Percentiles rank a stretch among this genome's conserved stretches.
Evolutionary conservation across 2,888 invertebrate genomes (phyloP).

Genomic region (Lomographa bimaculata): DNA sequence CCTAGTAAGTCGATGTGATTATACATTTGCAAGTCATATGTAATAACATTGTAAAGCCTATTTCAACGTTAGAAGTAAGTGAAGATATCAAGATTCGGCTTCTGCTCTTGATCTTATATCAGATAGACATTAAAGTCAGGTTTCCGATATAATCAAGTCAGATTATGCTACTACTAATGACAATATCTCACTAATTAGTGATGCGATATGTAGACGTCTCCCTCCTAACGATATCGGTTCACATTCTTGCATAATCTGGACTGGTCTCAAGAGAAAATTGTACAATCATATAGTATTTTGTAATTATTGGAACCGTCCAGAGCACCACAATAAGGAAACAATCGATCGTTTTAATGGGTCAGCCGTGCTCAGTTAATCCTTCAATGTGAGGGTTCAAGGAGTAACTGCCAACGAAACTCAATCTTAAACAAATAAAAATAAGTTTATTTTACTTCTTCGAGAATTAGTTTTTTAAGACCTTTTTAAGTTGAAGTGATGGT

Average conservation of each 20-base stretch:
- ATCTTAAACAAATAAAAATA: conserved; percentile 55
- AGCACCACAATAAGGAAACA: conserved; percentile 78
- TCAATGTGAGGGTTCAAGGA: conserved; percentile 60
- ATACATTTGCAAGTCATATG: no score
- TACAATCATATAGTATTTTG: conserved; percentile 52
- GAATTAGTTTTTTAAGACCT: conserved; percentile 51
- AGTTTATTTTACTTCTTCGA: conserved; percentile 49
- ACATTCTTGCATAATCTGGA: conserved; percentile 33
- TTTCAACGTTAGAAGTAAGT: conserved; percentile 12
- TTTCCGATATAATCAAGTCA: conserved; percentile 26
- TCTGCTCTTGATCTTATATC: conserved; percentile 21
- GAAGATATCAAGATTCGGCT: conserved; percentile 16
- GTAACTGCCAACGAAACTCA: conserved; percentile 52
- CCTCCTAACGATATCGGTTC: conserved; percentile 30
- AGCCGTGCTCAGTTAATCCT: conserved; percentile 78
- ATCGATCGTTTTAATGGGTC: conserved; percentile 83
- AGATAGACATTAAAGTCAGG: conserved; percentile 17
- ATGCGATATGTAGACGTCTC: conserved; percentile 33
- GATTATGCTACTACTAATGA: conserved; percentile 30
- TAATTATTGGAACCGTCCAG: conserved; percentile 61
- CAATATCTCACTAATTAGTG: conserved; percentile 37
- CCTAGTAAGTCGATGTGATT: no score
- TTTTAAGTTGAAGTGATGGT: conserved; percentile 55
- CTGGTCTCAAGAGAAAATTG: conserved; percentile 26
- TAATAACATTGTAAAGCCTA: conserved; percentile 9